Conservation (phyloP, 2,888 invertebrate species). For the Trichacis sp. region DNA sequence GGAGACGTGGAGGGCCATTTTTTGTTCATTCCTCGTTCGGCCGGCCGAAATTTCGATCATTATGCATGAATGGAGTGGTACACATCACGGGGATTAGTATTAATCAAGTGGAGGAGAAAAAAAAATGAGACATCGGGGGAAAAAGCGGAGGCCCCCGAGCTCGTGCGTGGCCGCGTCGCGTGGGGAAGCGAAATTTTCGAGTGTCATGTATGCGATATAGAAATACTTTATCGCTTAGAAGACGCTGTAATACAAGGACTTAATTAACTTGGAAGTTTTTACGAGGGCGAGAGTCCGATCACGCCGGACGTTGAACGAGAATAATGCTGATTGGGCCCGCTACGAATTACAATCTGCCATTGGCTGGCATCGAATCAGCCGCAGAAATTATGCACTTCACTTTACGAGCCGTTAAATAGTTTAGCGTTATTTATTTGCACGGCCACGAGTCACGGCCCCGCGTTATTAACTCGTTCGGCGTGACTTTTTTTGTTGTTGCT, state of each 20-base stretch:
- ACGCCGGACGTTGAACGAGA: conserved; percentile 38
- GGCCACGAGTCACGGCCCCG: conserved; percentile 25
- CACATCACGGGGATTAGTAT: conserved; percentile 2
- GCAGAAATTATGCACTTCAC: conserved; percentile 42
- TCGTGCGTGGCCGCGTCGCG: not conserved
- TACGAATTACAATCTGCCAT: conserved; percentile 39
- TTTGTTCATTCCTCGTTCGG: conserved; percentile 21
- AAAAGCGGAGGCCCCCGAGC: conserved; percentile 6
- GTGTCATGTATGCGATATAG: conserved; percentile 19
- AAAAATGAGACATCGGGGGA: not conserved
- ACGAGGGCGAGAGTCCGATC: conserved; percentile 39
- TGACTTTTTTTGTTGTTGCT: not conserved
- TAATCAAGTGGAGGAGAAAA: not conserved
- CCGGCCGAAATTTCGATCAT: not conserved
- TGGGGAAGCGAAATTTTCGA: conserved; percentile 13
- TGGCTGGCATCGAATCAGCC: conserved; percentile 29
- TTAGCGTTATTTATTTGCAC: conserved; percentile 49
- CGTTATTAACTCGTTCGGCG: conserved; percentile 3
- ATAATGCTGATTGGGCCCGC: conserved; percentile 42
- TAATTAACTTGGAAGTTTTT: conserved; percentile 43
- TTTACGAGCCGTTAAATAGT: conserved; percentile 58
- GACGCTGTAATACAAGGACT: too few relatives aligned
- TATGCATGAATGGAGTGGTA: conserved; percentile 4
- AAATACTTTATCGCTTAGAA: conserved; percentile 29
- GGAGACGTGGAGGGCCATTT: conserved; percentile 30